Evolutionary conservation across 1,140 invertebrate genomes (phyloP), one percentile per base, ranked within the genome.

Genomic region (Nephotettix cincticeps): DNA sequence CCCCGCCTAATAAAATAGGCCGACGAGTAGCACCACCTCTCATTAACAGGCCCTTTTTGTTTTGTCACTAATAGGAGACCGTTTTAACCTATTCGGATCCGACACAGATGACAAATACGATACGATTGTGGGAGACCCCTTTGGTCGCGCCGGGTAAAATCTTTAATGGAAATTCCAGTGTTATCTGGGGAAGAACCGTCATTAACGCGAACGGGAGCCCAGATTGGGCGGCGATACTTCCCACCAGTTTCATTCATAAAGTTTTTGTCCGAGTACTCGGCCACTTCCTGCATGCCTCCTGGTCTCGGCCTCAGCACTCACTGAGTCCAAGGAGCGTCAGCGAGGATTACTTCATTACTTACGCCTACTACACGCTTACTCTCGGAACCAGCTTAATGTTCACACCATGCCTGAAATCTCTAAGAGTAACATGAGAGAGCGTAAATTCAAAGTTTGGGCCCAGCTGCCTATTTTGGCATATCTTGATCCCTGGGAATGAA

Each of bases 41-140:
- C 56, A 61, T 61, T 61, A 61, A 61, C 56, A 61, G 56, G 56
- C 56, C 56, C 56, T 61, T 61, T 61, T 61, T 61, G 56, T 61
- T 61, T 61, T 61, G 56, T 23, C 56, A 61, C 56, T 61, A 61
- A 61, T 61, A 61, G 56, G 56, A 25, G 56, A 61, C 25, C 56
- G 56, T 61, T 61, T 61, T 29, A 29, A 23, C 6, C 56, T 23
- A 61, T 61, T 61, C 21, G 56, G 21, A 27, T 61, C 56, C 56
- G 13, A 61, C 56, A 61, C 56, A 27, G 56, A 61, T 61, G 56
- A 61, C 56, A 61, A 61, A 61, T 61, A 61, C 2, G 56, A 61
- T 61, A 61, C 6, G 56, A 61, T 61, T 61, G 56, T 17, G 47
- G 21, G 14, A 19, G 14, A 51, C 14, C 14, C 47, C 47, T 51